Conservation (phyloP, 2,113 vertebrate genomes). For the Cyprinus carpio region DNA sequence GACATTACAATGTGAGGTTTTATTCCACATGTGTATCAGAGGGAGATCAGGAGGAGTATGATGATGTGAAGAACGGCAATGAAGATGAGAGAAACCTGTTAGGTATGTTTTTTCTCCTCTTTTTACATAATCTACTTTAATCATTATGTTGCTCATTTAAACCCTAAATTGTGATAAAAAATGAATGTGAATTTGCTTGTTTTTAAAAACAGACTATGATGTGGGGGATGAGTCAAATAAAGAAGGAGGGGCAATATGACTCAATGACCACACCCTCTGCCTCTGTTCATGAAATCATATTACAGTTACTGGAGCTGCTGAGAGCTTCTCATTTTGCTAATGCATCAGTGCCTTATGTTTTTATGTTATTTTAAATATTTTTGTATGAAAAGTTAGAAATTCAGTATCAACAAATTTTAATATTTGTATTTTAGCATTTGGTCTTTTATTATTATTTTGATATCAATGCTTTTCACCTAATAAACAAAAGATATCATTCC, state of each 20-base stretch:
- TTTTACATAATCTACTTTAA: not conserved
- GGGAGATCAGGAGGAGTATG: constrained; percentile 19
- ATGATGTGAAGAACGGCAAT: constrained; percentile 13
- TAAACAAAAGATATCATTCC: not conserved
- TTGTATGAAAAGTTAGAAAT: not conserved
- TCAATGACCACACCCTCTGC: not conserved
- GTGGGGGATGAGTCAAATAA: not conserved
- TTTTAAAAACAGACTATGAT: constrained; percentile 12
- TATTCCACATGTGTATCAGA: not conserved
- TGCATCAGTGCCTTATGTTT: not conserved
- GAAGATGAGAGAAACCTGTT: not conserved
- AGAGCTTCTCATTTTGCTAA: no score
- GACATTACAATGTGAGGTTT: not conserved
- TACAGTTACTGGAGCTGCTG: not conserved
- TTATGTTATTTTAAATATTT: not conserved
- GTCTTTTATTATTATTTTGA: no score
- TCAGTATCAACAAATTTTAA: no score
- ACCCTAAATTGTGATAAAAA: not conserved
- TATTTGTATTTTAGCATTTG: not conserved
- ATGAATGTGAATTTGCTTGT: no score
- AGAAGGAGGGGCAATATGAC: not conserved
- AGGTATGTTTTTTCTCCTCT: not conserved
- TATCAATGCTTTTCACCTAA: not conserved
- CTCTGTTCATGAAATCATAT: not conserved
- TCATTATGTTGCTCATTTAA: not conserved